phyloP scores from a whole-genome alignment of 2,797 vertebrate genomes.

The Eupleurogrammus muticus region DNA sequence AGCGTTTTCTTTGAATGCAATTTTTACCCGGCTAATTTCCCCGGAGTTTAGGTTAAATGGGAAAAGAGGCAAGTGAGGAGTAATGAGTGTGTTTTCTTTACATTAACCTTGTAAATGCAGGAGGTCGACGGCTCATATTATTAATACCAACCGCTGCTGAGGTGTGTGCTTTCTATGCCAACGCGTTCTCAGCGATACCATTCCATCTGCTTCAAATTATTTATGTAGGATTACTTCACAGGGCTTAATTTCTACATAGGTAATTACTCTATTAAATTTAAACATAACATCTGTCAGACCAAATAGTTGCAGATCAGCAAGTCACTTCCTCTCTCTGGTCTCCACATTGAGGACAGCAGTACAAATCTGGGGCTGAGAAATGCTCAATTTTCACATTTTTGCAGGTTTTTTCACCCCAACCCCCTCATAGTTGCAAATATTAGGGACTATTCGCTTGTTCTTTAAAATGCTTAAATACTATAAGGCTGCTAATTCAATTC shows the following conservation, averaged over 20 bases:
- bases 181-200: neutral
- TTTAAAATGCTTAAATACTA: too few species aligned
- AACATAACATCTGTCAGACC: neutral
- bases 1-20: neutral
- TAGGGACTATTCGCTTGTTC: too few species aligned
- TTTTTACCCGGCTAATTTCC: neutral
- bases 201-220: neutral
- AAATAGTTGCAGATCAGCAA: neutral
- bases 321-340: neutral
- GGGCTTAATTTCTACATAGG: neutral
- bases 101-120: neutral
- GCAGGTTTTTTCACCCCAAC: too few species aligned
- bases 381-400: too few species aligned
- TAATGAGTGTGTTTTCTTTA: neutral
- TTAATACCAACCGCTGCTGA: neutral
- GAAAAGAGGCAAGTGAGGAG: too few species aligned
- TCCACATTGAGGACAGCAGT: too few species aligned
- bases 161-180: neutral
- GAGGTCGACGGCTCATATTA: neutral
- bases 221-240: too few species aligned
- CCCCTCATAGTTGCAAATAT: too few species aligned
- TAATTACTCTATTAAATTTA: neutral
- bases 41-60: slow-evolving; percentile 5
- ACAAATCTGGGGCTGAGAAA: neutral
- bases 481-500: too few species aligned